Conservation (phyloP, 2,888 invertebrate genomes). For the Marasmarcha lunaedactyla region DNA sequence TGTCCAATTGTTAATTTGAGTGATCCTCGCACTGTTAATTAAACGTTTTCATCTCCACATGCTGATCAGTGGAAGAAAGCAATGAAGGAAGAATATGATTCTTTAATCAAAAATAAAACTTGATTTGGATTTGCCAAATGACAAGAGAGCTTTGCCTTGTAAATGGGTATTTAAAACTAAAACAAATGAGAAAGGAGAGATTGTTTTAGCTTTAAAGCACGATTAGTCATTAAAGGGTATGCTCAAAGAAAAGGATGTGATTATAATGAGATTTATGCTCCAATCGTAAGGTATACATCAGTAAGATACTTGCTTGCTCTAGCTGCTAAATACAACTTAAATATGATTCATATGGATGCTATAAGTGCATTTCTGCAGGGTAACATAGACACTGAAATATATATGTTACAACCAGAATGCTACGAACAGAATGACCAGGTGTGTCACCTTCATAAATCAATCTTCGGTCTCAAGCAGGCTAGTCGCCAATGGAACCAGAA, state of each 20-base stretch:
- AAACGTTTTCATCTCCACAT: too few relatives aligned
- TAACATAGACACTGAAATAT: too few relatives aligned
- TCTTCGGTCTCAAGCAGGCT: conserved; percentile 17
- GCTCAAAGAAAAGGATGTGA: conserved; percentile 16
- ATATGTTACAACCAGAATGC: conserved; percentile 16
- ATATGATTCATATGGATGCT: conserved; percentile 18
- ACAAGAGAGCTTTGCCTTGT: neutral
- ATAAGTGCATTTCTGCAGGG: conserved; percentile 18
- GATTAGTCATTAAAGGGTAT: conserved; percentile 14
- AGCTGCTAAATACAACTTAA: conserved; percentile 13
- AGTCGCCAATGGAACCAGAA: conserved; percentile 18
- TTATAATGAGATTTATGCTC: conserved; percentile 15
- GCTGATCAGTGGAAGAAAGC: conserved; percentile 3
- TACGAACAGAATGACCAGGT: conserved; percentile 11
- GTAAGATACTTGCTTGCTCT: conserved; percentile 12
- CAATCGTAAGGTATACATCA: conserved; percentile 14
- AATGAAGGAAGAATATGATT: neutral
- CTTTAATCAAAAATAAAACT: neutral
- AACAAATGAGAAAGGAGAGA: conserved; percentile 9
- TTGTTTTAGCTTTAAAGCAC: conserved; percentile 13
- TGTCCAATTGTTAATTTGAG: conserved; percentile 9
- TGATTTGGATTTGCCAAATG: neutral
- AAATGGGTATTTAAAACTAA: conserved; percentile 5
- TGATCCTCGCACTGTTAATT: conserved; percentile 11
- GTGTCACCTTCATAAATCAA: conserved; percentile 16